Evolutionary conservation across 2,113 vertebrate species (phyloP), one percentile per base, ranked within the genome.

Genomic region (Tragelaphus scriptus): DNA sequence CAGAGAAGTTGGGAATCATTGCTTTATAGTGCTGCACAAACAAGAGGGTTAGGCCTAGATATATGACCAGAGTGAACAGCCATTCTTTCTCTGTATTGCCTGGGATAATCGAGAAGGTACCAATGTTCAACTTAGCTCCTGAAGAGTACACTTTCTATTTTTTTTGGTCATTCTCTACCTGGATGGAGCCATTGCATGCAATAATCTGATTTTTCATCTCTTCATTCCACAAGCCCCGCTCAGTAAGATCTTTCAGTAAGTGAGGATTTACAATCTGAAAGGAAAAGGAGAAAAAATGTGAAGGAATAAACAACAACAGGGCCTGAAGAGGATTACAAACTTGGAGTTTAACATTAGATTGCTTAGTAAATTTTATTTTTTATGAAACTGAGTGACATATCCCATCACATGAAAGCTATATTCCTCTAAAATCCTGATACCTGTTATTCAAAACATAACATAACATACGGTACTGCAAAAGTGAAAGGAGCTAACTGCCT

Each of bases 121-220:
- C 21, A 68, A 56, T n/a, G 21, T 65, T 55, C 90, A 97, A 65
- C 32, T 88, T 30, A 96, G 84, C 63, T 91, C 53, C 79, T 68
- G 14, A 79, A 86, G 65, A 75, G 23, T 40, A 51, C 1, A 0
- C 2, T 75, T 63, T 68, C 59, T 40, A 53, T 47, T 71, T 44
- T 71, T 92, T 88, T 21, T 0, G 4, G 12, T 77, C 65, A 84
- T 89, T 90, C 40, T 88, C 0, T 96, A 99, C 99, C 99, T 99
- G 99, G 97, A 99, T 99, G 44, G 99, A 99, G 81, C 99, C 99
- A 0, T 99, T 99, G 93, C 99, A 99, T 95, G 99, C 98, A 23
- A 99, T 99, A 97, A 99, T 99, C 97, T 99, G 99, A 98, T 99
- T 99, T 98, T 99, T 99, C 99, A 99, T 99, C 88, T 99, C 99